Base-by-base conservation (phyloP, 2,888 invertebrate species). In the Baronia brevicornis region DNA sequence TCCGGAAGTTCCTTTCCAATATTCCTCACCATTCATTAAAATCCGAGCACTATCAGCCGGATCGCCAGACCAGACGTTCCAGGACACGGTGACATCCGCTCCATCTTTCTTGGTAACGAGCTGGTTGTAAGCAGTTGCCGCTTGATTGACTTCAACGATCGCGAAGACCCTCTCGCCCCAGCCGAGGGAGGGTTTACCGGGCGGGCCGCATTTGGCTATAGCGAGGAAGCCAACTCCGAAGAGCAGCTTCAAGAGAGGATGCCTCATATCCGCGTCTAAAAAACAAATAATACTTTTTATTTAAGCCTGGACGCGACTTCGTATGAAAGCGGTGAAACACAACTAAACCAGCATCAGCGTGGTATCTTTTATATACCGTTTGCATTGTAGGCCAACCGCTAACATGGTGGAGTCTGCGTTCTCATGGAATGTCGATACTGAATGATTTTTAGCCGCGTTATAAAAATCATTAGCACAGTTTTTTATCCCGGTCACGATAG, bases 371-470 rank as follows among this genome's bases (percentile, higher is more conserved):
- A 80, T 84, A 84, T 84, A 79, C 60, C 44, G 52, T 48, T 54
- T 43, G 60, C 56, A 72, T 69, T 60, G 79, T 84, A 77, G 82
- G 84, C 63, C 82, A 79, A 80, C 84, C 84, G 84, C 78, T 80
- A 77, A 50, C 59, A 54, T 47, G 44, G 53, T 52, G 67, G 56
- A 61, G 67, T 69, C 69, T 65, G 62, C 66, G 21, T 12, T 19
- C 31, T 13, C 14, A 45, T 42, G 48, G 58, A 59, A 61, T 60
- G 51, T 51, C 51, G 58, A 60, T 58, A 54, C 56, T 58, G 55
- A 53, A 53, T 54, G 67, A 70, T 73, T 72, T 70, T 66, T 55
- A 66, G 72, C 71, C 67, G 67, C 59, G 69, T 66, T 68, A 68
- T 69, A 67, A 67, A 67, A 66, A 69, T 74, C 79, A 58, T 80